A percentile compares a stretch with the other conserved stretches of the same genome.
phyloP scores from a whole-genome alignment of 2,888 invertebrate species.

The Serrognathus titanus region DNA sequence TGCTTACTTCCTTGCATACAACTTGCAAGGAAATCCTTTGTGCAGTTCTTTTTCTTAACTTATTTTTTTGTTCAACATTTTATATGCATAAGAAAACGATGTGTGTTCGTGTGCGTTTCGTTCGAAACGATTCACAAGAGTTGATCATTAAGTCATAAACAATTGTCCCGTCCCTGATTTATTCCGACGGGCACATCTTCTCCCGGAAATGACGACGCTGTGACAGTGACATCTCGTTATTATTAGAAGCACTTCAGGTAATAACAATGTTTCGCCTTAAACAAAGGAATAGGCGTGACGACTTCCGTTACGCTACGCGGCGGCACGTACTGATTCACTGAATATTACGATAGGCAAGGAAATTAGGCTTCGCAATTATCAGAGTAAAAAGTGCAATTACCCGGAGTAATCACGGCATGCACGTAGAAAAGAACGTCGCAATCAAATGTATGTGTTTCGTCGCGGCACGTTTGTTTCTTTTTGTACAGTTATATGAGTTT shows the following conservation, averaged over 20 bases:
- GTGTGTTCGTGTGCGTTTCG: too few relatives aligned
- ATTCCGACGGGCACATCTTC: conserved; percentile 19
- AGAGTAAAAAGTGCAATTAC: too few relatives aligned
- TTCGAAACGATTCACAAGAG: not conserved
- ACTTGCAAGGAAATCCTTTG: not conserved
- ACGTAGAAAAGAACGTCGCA: too few relatives aligned
- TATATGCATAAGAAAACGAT: not conserved
- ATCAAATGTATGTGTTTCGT: too few relatives aligned
- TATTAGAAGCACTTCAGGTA: conserved; percentile 22
- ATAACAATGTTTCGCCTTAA: conserved; percentile 25
- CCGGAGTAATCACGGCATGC: too few relatives aligned
- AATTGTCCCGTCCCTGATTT: conserved; percentile 7
- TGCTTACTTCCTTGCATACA: too few relatives aligned
- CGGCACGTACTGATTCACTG: conserved; percentile 11
- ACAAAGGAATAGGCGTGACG: conserved; percentile 27
- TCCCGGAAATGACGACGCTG: conserved; percentile 22
- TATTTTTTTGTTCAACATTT: not conserved
- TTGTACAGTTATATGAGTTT: too few relatives aligned
- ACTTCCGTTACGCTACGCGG: conserved; percentile 21
- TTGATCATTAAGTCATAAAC: not conserved
- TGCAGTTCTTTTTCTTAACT: conserved; percentile 6
- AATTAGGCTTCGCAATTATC: too few relatives aligned
- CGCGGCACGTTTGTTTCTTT: too few relatives aligned
- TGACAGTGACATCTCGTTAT: conserved; percentile 23
- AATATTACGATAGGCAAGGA: conserved; percentile 1